Percentiles rank a stretch among this genome's conserved stretches.
phyloP scores from a whole-genome alignment of 2,797 vertebrate genomes.

The Falco rusticolus region DNA sequence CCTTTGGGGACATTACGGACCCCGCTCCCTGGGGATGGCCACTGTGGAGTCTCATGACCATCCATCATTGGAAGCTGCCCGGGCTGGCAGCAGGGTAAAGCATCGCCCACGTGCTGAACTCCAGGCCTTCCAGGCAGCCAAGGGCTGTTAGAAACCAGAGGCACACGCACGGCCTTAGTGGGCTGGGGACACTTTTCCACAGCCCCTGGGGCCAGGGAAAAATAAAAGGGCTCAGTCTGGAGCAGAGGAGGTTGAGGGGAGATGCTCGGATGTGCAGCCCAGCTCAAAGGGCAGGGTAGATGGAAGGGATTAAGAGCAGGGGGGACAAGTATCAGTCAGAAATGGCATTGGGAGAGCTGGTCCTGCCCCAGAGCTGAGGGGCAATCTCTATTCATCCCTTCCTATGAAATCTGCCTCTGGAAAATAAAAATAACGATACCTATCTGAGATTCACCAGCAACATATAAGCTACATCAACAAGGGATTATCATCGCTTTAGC shows the following conservation, averaged over 20 bases:
- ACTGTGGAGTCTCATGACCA: rapidly evolving
- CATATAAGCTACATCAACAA: background rate
- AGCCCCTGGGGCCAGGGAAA: background rate
- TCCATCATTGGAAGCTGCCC: background rate
- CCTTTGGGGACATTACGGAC: background rate
- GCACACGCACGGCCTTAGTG: background rate
- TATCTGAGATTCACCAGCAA: background rate
- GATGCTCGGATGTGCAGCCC: background rate
- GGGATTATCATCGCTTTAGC: background rate
- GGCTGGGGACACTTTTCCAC: background rate
- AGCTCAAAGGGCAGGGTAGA: background rate
- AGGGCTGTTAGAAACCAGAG: background rate
- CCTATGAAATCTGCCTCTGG: background rate
- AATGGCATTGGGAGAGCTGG: background rate
- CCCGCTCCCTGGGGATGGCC: background rate
- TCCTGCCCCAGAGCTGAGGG: background rate
- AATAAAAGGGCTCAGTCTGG: background rate
- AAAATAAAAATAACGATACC: background rate
- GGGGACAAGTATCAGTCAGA: background rate
- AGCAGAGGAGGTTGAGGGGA: background rate
- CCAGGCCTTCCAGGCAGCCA: rapidly evolving
- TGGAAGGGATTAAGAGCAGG: background rate
- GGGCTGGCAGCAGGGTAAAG: background rate
- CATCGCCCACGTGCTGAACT: rapidly evolving
- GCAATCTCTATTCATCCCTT: background rate